These are phyloP conservation scores for Synanceia verrucosa DNA, from an alignment of 2,797 vertebrate genomes.

Conservation along the genomic window DNA sequence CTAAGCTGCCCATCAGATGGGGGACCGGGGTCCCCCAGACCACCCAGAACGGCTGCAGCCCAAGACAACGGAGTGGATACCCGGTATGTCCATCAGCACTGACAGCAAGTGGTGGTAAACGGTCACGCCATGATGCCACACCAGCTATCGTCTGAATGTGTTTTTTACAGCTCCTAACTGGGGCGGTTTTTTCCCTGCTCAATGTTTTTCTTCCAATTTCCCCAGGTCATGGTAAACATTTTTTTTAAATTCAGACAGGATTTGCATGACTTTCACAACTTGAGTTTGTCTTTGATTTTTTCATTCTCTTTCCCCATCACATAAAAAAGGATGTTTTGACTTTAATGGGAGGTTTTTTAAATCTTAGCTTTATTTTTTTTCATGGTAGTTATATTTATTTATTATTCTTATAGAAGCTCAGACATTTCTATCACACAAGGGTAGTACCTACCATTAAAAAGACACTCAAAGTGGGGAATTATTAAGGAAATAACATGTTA, in stretches of 20 bases:
- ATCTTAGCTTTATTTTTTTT: no score
- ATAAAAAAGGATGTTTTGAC: no score
- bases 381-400: no score
- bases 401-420: no score
- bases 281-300: conserved; percentile 31
- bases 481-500: no score
- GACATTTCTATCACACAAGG: no score
- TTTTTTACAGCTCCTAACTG: background rate
- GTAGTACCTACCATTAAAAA: no score
- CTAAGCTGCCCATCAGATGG: conserved; percentile 96
- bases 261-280: conserved; percentile 27
- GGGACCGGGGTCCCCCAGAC: conserved; percentile 87
- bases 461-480: no score
- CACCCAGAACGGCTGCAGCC: conserved; percentile 89
- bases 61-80: conserved; percentile 88
- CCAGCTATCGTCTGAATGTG: background rate
- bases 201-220: conserved; percentile 47
- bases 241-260: conserved; percentile 16
- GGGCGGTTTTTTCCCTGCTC: conserved; percentile 27
- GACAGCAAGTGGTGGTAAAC: background rate
- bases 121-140: background rate
- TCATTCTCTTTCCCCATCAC: background rate
- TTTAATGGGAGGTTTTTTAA: no score
- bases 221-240: conserved; percentile 59
- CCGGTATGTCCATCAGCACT: conserved; percentile 78